Conservation (phyloP, 2,797 vertebrate species). For the Australoheros facetus region DNA sequence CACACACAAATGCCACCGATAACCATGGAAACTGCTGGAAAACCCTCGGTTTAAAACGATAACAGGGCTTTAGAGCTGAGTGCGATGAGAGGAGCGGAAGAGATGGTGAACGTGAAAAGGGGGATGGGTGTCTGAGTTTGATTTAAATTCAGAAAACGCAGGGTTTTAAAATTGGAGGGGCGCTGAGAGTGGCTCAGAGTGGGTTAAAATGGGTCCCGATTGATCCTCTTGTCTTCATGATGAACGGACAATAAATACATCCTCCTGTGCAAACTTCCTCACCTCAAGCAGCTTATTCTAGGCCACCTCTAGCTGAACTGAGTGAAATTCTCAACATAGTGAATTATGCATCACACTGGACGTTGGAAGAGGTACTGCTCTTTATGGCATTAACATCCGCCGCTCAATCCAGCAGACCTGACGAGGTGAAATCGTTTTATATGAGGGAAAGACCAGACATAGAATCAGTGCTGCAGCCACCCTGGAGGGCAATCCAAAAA, state of each 20-base stretch:
- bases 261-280: slow-evolving; percentile 13
- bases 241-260: slow-evolving; percentile 15
- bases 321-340: slow-evolving; percentile 49
- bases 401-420: slow-evolving; percentile 32
- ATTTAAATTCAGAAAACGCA: slow-evolving; percentile 60
- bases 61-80: slow-evolving; percentile 54
- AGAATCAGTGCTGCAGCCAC: slow-evolving; percentile 21
- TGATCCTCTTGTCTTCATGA: slow-evolving; percentile 40
- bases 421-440: slow-evolving; percentile 42
- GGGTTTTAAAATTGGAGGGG: slow-evolving; percentile 43
- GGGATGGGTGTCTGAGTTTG: slow-evolving; percentile 48
- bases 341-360: slow-evolving; percentile 60
- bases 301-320: slow-evolving; percentile 24
- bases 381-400: slow-evolving; percentile 26
- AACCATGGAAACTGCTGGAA: slow-evolving; percentile 74
- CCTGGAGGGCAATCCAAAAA: slow-evolving; percentile 18
- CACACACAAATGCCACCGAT: slow-evolving; percentile 63
- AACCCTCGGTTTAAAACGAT: slow-evolving; percentile 57
- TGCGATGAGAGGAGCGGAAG: slow-evolving; percentile 44
- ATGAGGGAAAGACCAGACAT: slow-evolving; percentile 19
- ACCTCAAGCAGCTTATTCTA: slow-evolving; percentile 14
- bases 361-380: slow-evolving; percentile 52
- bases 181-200: slow-evolving; percentile 26
- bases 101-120: slow-evolving; percentile 34
- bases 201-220: slow-evolving; percentile 35